Base-by-base conservation (phyloP, 2,888 invertebrate genomes). In the Noctua janthina region DNA sequence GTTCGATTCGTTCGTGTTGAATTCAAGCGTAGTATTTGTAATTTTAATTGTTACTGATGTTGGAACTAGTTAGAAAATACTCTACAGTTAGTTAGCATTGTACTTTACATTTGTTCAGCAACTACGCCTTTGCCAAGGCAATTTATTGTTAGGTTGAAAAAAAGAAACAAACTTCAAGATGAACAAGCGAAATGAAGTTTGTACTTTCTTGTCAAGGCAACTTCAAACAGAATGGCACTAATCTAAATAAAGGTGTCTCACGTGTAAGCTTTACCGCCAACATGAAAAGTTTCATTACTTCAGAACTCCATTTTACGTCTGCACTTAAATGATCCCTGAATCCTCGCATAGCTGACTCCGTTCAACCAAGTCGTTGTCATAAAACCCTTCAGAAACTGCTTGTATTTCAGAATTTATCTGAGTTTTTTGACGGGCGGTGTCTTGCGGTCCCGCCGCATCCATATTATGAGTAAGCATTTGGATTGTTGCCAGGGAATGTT, bases 401-500 rank as follows among this genome's bases (percentile, higher is more conserved):
- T 79, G 79, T 87, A 88, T 88, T 88, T 83, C 80, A 84, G 86
- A 86, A 88, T 90, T 87, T 85, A 78, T 87, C 74, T 76, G 70
- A 83, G 79, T 71, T 81, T 85, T 83, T 86, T 85, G 88, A 89
- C 86, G 82, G 79, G 88, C 90, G 74, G 87, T 91, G 85, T 90
- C 89, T 88, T 87, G 84, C 70, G 80, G 85, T 83, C 76, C 76
- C 68, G 68, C 85, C 84, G 77, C 73, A 75, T 79, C 76, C 62
- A 85, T 83, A 76, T 75, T 89, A 85, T 88, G 84, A 89, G 79
- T 89, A 88, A 90, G 89, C 89, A 91, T 91, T 90, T 95, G 95
- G 94, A 91, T 75, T 83, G 59, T 77, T 82, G 93, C 95, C 95
- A 95, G 78, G 74, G 79, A 84, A 83, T 87, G 84, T 87, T 87